Evolutionary conservation across 1,140 invertebrate genomes (phyloP), one percentile per base, ranked within the genome.

Genomic region (Zaprionus vittiger): DNA sequence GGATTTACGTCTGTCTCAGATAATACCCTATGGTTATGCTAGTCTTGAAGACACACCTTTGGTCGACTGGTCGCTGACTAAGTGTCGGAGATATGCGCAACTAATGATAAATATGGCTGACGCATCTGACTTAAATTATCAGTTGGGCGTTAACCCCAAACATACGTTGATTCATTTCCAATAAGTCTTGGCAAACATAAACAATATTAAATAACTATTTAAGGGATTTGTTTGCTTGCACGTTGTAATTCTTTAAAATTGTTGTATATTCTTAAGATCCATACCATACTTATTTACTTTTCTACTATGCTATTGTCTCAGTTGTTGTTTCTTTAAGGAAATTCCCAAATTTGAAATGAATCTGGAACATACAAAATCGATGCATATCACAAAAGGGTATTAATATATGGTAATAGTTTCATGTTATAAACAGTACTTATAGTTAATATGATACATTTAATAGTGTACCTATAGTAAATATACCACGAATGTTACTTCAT

Each of bases 61-160:
- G 24, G 26, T 34, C 20, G 20, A 17, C 7, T 47, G 22, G 22
- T 37, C 7, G 63, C 38, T 67, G 63, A 60, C 44, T 67, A 73
- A 73, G 41, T 72, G 61, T 5, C 38, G 26, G 20, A 37, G 12
- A 57, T 26, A 28, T 67, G 14, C 12, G 12, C 14, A 34, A 38
- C 38, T 22, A 9, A 24, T 59, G 62, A 52, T 72, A 65, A 17
- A 44, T 66, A 26, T 15, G 6, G 62, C 17, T 73, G 70, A 73
- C 54, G 55, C 70, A 73, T 38, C 2, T 52, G 28, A 28, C 54
- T 73, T 17, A 37, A 28, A 9, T 49, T 38, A 52, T 57, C 38
- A 52, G 38, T 20, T 54, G 63, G 70, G 47, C 41, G 54, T 73
- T 73, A 44, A 67, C 63, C 55, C 26, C 47, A 22, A 26, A 20